A percentile compares a stretch with the other conserved stretches of the same genome.
Conservation (phyloP, 2,888 invertebrate species). For the Junonia oenone region DNA sequence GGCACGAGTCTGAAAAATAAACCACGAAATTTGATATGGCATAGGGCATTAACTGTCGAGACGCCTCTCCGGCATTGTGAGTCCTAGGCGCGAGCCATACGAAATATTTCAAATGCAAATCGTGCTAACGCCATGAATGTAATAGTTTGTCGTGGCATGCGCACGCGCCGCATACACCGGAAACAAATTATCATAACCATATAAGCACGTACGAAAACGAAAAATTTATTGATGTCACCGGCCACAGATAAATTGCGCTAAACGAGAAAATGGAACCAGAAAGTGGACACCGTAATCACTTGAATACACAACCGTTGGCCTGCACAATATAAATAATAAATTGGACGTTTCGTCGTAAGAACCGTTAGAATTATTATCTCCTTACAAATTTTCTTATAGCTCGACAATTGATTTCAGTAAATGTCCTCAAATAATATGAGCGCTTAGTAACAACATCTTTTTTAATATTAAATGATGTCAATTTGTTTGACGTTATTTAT, state of each 20-base stretch:
- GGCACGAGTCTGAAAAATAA: constrained; percentile 73
- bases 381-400: constrained; percentile 18
- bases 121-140: constrained; percentile 77
- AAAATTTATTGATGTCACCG: constrained; percentile 73
- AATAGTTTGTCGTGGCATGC: constrained; percentile 74
- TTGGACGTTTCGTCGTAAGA: constrained; percentile 20
- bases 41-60: constrained; percentile 57
- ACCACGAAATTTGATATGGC: constrained; percentile 76
- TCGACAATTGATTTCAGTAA: constrained; percentile 18
- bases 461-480: constrained; percentile 4
- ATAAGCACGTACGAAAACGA: constrained; percentile 71
- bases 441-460: not conserved
- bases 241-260: constrained; percentile 68
- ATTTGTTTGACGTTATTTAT: not conserved
- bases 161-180: constrained; percentile 75
- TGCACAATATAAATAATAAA: constrained; percentile 21
- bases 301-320: constrained; percentile 25
- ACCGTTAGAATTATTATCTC: constrained; percentile 13
- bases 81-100: constrained; percentile 65
- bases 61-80: constrained; percentile 64
- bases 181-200: constrained; percentile 80
- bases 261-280: constrained; percentile 56
- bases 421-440: not conserved
- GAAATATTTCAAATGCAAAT: constrained; percentile 79
- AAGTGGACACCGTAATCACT: constrained; percentile 27